Percentiles rank a stretch among this genome's conserved stretches.
Conservation (phyloP, 2,888 invertebrate genomes). For the Lasioglossum malachurum region DNA sequence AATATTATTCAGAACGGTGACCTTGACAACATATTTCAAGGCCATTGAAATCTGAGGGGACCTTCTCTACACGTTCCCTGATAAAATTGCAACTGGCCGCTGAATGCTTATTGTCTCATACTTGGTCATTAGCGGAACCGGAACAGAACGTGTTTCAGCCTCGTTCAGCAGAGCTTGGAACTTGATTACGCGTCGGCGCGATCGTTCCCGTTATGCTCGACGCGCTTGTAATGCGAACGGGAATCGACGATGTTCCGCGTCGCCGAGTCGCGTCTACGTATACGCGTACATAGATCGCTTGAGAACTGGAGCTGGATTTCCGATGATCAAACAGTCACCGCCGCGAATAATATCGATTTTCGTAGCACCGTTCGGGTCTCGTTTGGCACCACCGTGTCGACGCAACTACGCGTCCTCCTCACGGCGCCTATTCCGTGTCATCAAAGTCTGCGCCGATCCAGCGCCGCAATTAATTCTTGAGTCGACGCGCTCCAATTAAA, state of each 20-base stretch:
- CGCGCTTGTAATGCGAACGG: constrained; percentile 49
- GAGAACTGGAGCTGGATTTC: constrained; percentile 10
- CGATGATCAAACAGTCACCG: constrained; percentile 26
- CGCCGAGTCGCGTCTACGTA: constrained; percentile 41
- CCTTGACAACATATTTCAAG: too few relatives aligned
- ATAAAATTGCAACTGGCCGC: neutral
- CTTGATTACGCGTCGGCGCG: neutral
- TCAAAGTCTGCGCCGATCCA: neutral
- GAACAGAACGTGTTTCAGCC: neutral
- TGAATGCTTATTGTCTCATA: neutral
- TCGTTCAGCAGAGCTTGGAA: neutral
- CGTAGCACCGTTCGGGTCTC: neutral
- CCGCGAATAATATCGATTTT: constrained; percentile 31
- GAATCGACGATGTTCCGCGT: constrained; percentile 55
- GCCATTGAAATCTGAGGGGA: too few relatives aligned
- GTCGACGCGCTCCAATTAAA: neutral
- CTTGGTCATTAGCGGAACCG: neutral
- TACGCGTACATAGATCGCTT: constrained; percentile 28
- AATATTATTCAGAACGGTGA: too few relatives aligned
- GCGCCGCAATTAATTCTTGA: neutral
- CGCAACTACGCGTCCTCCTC: neutral
- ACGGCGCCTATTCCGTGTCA: neutral
- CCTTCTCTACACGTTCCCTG: too few relatives aligned
- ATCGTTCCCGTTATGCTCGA: constrained; percentile 20
- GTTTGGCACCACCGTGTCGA: neutral